Conservation (phyloP, 2,113 vertebrate genomes). For the Platichthys flesus region DNA sequence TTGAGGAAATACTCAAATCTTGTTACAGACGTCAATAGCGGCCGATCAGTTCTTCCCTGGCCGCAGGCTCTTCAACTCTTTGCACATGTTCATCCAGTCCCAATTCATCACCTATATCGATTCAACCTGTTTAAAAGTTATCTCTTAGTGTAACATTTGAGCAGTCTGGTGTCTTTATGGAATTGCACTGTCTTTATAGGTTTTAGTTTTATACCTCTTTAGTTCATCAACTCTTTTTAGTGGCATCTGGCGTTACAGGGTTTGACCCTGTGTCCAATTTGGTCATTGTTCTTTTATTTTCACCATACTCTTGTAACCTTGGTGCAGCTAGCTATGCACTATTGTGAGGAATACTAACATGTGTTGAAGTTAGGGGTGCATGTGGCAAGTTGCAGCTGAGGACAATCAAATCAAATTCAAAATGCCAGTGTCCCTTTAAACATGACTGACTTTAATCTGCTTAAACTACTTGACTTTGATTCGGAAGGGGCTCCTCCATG, state of each 20-base stretch:
- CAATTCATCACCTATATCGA: background rate
- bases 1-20: background rate
- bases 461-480: too few relatives aligned
- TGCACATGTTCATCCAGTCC: conserved; percentile 14
- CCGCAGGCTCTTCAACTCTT: conserved; percentile 29
- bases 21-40: conserved; percentile 33
- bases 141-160: conserved; percentile 3
- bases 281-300: background rate
- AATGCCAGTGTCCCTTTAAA: conserved; percentile 14
- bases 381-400: conserved; percentile 15
- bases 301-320: background rate
- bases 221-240: background rate
- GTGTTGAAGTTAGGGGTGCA: background rate
- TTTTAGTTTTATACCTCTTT: conserved; percentile 1
- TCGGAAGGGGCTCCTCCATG: too few relatives aligned
- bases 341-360: background rate
- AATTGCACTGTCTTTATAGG: conserved; percentile 4
- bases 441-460: background rate
- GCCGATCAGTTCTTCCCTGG: conserved; percentile 23
- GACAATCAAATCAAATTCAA: conserved; percentile 7
- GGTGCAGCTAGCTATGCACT: background rate
- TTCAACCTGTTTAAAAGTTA: conserved; percentile 19
- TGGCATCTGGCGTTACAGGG: conserved; percentile 4
- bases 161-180: conserved; percentile 17
- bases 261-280: background rate